These are phyloP conservation scores for Aromia moschata DNA, from an alignment of 2,888 invertebrate genomes.

Conservation along the genomic window DNA sequence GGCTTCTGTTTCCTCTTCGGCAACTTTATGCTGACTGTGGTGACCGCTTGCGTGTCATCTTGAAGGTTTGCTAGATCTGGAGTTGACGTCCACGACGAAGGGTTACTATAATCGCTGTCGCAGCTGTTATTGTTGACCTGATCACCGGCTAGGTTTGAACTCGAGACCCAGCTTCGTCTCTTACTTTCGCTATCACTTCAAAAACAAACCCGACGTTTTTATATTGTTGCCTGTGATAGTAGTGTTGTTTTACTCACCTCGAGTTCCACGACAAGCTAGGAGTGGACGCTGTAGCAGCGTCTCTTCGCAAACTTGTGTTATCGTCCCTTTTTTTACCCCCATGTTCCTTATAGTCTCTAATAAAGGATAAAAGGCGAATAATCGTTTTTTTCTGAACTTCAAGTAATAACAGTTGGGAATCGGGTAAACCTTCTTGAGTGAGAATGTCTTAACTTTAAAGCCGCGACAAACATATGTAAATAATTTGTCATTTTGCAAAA, in stretches of 20 bases:
- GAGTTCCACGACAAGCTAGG: conserved; percentile 79
- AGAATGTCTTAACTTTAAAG: too few relatives aligned
- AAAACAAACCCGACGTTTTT: conserved; percentile 3
- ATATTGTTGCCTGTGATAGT: too few relatives aligned
- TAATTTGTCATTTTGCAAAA: too few relatives aligned
- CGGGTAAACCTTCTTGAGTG: too few relatives aligned
- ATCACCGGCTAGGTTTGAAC: conserved; percentile 70
- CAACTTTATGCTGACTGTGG: conserved; percentile 74
- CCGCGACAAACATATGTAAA: too few relatives aligned
- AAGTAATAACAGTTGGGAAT: too few relatives aligned
- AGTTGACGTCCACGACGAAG: conserved; percentile 82
- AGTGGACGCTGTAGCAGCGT: conserved; percentile 76
- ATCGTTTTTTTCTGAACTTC: too few relatives aligned
- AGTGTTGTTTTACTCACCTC: conserved; percentile 42
- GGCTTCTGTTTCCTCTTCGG: conserved; percentile 73
- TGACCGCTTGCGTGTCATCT: conserved; percentile 70
- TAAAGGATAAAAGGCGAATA: too few relatives aligned
- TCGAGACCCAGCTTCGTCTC: conserved; percentile 80
- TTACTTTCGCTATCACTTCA: conserved; percentile 47
- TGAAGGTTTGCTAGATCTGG: conserved; percentile 77
- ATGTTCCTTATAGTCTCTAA: conserved; percentile 89
- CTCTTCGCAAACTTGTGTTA: conserved; percentile 64
- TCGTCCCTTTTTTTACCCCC: conserved; percentile 78
- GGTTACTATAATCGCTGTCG: conserved; percentile 49
- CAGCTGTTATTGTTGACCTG: conserved; percentile 45